Evolutionary conservation across 2,888 invertebrate species (phyloP).

Genomic region (Athetis lepigone): DNA sequence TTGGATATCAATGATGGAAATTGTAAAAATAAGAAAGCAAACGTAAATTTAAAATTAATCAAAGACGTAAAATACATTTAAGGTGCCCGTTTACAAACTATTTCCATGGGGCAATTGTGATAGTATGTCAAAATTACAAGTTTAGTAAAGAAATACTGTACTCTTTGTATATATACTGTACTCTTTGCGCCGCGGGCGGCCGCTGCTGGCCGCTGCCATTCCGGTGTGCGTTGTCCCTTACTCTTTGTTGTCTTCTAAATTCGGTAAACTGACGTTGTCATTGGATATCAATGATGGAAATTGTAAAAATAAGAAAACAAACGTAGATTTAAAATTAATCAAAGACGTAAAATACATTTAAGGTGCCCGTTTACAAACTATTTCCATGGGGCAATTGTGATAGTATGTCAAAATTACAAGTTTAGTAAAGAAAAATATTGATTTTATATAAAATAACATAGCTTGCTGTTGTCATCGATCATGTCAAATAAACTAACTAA

Average conservation of each 20-base stretch:
- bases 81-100: not conserved
- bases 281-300: not conserved
- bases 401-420: conserved; percentile 55
- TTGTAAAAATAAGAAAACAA: not conserved
- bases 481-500: conserved; percentile 58
- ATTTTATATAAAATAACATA: conserved; percentile 54
- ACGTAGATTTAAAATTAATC: not conserved
- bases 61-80: not conserved
- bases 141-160: conserved; percentile 6
- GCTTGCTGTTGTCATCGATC: conserved; percentile 58
- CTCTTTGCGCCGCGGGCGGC: too few relatives aligned
- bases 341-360: not conserved
- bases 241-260: not conserved
- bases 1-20: not conserved
- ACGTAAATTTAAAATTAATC: not conserved
- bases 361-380: not conserved
- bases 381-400: not conserved
- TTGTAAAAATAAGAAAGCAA: not conserved
- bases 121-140: conserved; percentile 55
- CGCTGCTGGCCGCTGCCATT: too few relatives aligned
- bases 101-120: not conserved
- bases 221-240: too few relatives aligned
- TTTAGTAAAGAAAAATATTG: conserved; percentile 26
- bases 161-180: too few relatives aligned
- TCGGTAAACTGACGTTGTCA: not conserved